phyloP scores from a whole-genome alignment of 2,113 vertebrate species.

The Galemys pyrenaicus region DNA sequence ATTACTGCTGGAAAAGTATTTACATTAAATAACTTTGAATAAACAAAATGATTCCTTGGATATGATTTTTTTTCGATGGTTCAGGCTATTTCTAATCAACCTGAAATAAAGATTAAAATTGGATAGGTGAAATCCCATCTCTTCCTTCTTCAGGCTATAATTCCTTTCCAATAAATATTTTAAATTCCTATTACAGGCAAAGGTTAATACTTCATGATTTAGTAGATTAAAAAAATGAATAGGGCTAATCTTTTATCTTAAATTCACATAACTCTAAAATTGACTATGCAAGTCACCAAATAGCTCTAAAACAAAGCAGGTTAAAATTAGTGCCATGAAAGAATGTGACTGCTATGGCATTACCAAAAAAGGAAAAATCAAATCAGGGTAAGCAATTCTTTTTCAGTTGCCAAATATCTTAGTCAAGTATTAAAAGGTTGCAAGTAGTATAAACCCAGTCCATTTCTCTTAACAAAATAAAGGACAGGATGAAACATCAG shows the following conservation, averaged over 20 bases:
- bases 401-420: neutral
- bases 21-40: conserved; percentile 65
- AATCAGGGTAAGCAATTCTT: neutral
- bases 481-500: neutral
- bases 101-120: conserved; percentile 50
- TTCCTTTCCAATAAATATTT: conserved; percentile 35
- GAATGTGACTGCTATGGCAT: neutral
- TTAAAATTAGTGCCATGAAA: neutral
- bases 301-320: neutral
- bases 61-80: conserved; percentile 49
- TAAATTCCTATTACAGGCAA: neutral
- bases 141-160: neutral
- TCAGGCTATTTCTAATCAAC: conserved; percentile 37
- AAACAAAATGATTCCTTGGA: conserved; percentile 64
- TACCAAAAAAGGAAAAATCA: neutral
- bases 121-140: neutral
- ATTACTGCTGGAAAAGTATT: conserved; percentile 60
- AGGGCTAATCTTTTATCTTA: conserved; percentile 18
- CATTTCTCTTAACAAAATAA: conserved; percentile 29
- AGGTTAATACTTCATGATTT: conserved; percentile 36
- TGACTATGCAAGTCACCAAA: neutral
- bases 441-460: neutral
- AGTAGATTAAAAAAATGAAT: neutral
- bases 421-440: conserved; percentile 23
- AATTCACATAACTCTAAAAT: conserved; percentile 13